Base-by-base conservation (phyloP, 2,113 vertebrate species). In the Bos taurus region DNA sequence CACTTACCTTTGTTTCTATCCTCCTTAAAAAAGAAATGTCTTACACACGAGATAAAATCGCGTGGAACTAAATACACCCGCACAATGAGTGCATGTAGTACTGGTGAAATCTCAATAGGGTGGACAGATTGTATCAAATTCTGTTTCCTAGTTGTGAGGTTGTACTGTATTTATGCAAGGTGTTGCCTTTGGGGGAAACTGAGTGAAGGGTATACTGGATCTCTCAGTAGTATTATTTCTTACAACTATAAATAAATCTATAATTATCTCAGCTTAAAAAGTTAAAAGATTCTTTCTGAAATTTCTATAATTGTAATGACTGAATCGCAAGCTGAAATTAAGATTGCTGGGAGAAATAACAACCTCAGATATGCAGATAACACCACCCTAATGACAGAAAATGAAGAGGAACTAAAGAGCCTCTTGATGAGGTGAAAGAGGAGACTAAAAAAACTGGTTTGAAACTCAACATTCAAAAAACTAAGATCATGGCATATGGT, bases 261-360 rank as follows among this genome's bases (percentile, higher is more conserved):
- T 7, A 78, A 43, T 92, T 81, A 90, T 46, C 36, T 93, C 74
- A 90, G 90, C 78, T 84, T 77, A 91, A 43, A 40, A 60, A 81
- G 25, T 93, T 95, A 64, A 90, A 91, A 78, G n/a, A 91, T 40
- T 82, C 57, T 77, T 81, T 57, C 54, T 95, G 28, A 62, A 96
- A 94, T 46, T 56, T n/a, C 15, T 83, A 10, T 57, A 57, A 30
- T 82, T 71, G 50, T 86, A 88, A 78, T 19, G 52, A 60, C 9
- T 40, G 23, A 43, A 15, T 77, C 3, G 0, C 71, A 77, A 77
- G 71, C 40, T 43, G 40, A 23, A 77, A 77, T 77, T 40, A 77
- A 77, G 40, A 43, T 43, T 77, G 3, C 40, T 77, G 71, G 40
- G 71, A 26, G 71, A 77, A 43, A 77, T 43, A 77, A 77, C 71